Percentiles rank a stretch among this genome's conserved stretches.
Evolutionary conservation across 2,888 invertebrate species (phyloP).

Genomic region (Metallyticus violacea): DNA sequence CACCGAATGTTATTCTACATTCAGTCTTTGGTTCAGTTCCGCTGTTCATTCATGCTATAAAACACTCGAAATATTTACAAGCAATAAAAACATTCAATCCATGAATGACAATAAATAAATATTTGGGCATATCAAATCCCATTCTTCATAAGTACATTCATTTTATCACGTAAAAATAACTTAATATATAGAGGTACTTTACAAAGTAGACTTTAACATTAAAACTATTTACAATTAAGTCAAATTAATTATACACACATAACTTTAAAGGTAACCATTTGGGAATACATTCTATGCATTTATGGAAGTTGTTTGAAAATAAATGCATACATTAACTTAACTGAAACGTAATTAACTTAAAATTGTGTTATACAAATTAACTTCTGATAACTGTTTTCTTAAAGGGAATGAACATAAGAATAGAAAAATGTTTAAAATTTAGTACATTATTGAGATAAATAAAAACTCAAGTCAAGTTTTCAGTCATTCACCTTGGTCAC

Average conservation of each 20-base stretch:
- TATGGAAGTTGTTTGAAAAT: neutral
- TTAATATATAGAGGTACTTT: neutral
- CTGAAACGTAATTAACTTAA: neutral
- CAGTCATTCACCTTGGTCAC: neutral
- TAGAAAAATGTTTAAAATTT: neutral
- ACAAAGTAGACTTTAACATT: neutral
- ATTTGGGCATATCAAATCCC: neutral
- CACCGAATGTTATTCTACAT: neutral
- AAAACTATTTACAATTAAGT: neutral
- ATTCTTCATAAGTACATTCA: neutral
- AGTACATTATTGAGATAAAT: neutral
- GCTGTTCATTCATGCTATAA: neutral
- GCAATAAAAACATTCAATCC: neutral
- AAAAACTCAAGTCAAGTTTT: neutral
- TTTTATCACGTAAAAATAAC: neutral
- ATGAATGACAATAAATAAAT: neutral
- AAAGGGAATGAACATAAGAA: neutral
- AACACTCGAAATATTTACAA: neutral
- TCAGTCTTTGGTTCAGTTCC: conserved; percentile 19
- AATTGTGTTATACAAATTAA: neutral
- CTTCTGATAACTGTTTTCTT: neutral
- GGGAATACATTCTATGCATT: neutral
- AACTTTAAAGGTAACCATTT: neutral
- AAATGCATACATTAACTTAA: neutral
- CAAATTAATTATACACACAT: neutral